A percentile compares a stretch with the other conserved stretches of the same genome.
These are phyloP conservation scores for Xestoiulus laeticollis DNA, from an alignment of 2,888 invertebrate genomes.

Conservation along the genomic window DNA sequence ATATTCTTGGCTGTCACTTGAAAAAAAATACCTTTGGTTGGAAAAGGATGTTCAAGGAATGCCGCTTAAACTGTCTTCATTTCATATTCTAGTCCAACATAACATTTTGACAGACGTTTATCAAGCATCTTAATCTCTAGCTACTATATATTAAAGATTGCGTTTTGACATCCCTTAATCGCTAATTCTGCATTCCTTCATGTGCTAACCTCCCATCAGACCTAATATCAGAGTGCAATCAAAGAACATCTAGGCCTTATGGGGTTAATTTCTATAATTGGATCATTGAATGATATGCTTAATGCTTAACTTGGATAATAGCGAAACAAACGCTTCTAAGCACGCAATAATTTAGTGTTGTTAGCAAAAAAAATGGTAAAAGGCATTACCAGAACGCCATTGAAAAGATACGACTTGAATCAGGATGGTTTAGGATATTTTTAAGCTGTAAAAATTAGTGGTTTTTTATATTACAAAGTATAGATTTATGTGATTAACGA, in stretches of 20 bases:
- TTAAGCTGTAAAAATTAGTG: no score
- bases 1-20: conserved; percentile 34
- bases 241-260: conserved; percentile 40
- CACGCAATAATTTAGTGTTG: neutral
- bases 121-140: conserved; percentile 43
- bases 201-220: neutral
- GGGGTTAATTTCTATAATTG: conserved; percentile 43
- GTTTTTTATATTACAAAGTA: no score
- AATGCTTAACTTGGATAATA: conserved; percentile 32
- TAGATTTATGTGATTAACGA: no score
- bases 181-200: conserved; percentile 17
- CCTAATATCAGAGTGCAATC: conserved; percentile 27
- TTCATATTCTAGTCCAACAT: conserved; percentile 38
- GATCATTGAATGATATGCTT: conserved; percentile 40
- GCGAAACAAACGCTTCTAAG: neutral
- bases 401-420: no score
- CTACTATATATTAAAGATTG: conserved; percentile 40
- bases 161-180: conserved; percentile 39
- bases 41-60: conserved; percentile 40
- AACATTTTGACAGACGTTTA: conserved; percentile 43
- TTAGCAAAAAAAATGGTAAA: neutral
- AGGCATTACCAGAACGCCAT: neutral
- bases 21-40: conserved; percentile 17
- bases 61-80: conserved; percentile 41
- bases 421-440: no score